A percentile compares a stretch with the other conserved stretches of the same genome.
phyloP scores from a whole-genome alignment of 2,888 invertebrate genomes.

The Margaritifera margaritifera region DNA sequence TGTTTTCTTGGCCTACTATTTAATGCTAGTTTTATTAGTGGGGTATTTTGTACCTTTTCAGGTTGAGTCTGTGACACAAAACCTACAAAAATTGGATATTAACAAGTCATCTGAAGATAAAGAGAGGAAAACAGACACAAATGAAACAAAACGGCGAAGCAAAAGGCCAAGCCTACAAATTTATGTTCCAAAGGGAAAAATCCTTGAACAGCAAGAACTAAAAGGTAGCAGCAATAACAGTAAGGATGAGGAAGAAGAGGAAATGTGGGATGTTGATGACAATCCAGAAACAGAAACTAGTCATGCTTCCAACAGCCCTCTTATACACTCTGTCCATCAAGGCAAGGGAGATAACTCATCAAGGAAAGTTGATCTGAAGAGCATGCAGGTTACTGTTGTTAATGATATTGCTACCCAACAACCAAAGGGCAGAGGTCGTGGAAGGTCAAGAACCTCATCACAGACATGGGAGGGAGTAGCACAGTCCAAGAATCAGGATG shows the following conservation, averaged over 20 bases:
- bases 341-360: constrained; percentile 18
- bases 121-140: constrained; percentile 14
- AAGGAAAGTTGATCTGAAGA: constrained; percentile 41
- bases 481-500: constrained; percentile 5
- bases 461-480: constrained; percentile 12
- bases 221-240: constrained; percentile 11
- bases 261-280: constrained; percentile 17
- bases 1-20: too few relatives aligned
- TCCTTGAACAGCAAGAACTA: constrained; percentile 42
- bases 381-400: constrained; percentile 56
- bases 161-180: constrained; percentile 61
- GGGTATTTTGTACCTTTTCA: constrained; percentile 9
- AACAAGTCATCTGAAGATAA: constrained; percentile 8
- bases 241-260: constrained; percentile 25
- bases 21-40: too few relatives aligned
- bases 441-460: constrained; percentile 11
- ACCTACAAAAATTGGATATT: constrained; percentile 23
- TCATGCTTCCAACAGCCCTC: constrained; percentile 19
- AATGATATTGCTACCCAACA: constrained; percentile 22
- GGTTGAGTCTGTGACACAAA: constrained; percentile 28
- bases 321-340: constrained; percentile 14
- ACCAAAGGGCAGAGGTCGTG: neutral
- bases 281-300: constrained; percentile 7
- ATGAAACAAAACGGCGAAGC: constrained; percentile 22
- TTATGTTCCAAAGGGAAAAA: constrained; percentile 59